Percentiles rank a stretch among this genome's conserved stretches.
Evolutionary conservation across 2,113 vertebrate species (phyloP).

Genomic region (Corythaixoides concolor): DNA sequence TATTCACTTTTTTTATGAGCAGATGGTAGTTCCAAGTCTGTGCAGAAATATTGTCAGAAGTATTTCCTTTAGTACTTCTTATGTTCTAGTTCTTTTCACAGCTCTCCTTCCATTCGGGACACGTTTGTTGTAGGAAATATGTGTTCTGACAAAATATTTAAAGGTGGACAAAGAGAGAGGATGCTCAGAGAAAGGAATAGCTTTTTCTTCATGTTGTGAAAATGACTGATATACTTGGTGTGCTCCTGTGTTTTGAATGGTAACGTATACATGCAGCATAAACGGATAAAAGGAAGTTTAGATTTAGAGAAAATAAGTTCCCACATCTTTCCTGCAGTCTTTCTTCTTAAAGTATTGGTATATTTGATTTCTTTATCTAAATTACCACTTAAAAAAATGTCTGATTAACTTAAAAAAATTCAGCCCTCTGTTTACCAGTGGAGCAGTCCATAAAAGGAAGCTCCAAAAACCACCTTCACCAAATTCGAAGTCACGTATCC

Average conservation of each 20-base stretch:
- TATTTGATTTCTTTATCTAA: background rate
- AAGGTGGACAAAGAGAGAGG: background rate
- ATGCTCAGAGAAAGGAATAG: background rate
- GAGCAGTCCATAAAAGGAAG: background rate
- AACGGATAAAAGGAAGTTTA: background rate
- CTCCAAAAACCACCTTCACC: background rate
- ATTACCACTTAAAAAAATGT: background rate
- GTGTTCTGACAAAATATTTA: conserved; percentile 12
- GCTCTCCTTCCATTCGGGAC: background rate
- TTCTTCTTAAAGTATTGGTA: background rate
- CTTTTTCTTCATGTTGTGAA: background rate
- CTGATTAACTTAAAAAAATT: background rate
- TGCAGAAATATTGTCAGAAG: background rate
- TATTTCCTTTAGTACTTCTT: background rate
- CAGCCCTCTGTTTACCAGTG: background rate
- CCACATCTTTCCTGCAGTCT: background rate
- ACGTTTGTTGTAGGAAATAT: background rate
- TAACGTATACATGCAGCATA: background rate
- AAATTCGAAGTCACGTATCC: rapidly evolving
- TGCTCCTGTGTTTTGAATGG: background rate
- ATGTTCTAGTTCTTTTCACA: background rate
- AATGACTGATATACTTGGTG: background rate
- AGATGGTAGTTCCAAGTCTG: background rate
- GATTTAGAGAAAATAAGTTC: background rate
- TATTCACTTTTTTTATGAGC: background rate